These are phyloP conservation scores for Stenopsyche tienmushanensis DNA, from an alignment of 1,140 invertebrate genomes.

Conservation along the genomic window DNA sequence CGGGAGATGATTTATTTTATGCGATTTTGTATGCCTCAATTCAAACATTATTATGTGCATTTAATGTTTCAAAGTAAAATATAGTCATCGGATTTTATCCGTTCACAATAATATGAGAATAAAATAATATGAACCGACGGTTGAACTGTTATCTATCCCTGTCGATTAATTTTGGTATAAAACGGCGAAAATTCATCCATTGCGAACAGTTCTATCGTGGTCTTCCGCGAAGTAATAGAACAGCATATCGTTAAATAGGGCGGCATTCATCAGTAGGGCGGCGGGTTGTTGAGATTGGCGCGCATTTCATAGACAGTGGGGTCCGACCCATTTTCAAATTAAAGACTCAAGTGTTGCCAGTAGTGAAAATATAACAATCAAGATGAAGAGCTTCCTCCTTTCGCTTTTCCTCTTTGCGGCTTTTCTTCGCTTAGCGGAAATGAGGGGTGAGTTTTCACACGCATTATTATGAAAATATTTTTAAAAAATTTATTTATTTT, in stretches of 20 bases:
- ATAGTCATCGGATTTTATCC: no score
- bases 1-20: no score
- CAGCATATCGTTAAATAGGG: background rate
- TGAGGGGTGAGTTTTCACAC: background rate
- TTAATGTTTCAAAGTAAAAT: no score
- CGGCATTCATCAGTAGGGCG: no score
- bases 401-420: background rate
- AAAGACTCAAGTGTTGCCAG: background rate
- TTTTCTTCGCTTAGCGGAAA: background rate
- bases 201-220: slow-evolving; percentile 1
- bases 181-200: background rate
- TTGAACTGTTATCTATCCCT: background rate
- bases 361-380: background rate
- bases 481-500: background rate
- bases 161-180: background rate
- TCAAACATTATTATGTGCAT: no score
- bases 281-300: no score
- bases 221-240: background rate
- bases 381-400: background rate
- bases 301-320: no score
- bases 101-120: no score
- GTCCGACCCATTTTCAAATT: no score
- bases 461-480: no score
- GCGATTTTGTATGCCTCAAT: no score
- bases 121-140: no score